Evolutionary conservation across 2,888 invertebrate species (phyloP).

Genomic region (Zaprionus lineosus): DNA sequence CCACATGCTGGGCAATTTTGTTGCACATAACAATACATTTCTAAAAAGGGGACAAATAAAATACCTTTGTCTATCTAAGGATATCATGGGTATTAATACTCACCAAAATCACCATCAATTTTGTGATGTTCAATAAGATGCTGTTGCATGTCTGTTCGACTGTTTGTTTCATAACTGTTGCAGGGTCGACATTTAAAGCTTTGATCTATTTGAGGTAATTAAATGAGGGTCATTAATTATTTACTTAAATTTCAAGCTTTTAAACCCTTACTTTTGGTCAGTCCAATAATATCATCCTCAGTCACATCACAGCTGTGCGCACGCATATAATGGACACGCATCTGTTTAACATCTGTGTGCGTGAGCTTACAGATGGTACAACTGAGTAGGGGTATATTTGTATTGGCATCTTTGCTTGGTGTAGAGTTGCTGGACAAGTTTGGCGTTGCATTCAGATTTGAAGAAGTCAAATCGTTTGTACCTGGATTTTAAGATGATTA

Average conservation of each 20-base stretch:
- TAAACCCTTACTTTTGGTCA: constrained; percentile 50
- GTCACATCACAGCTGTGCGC: constrained; percentile 58
- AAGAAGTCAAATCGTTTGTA: constrained; percentile 25
- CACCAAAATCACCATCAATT: constrained; percentile 66
- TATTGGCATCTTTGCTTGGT: constrained; percentile 21
- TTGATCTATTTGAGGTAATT: constrained; percentile 50
- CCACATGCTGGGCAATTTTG: constrained; percentile 68
- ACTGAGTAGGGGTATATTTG: constrained; percentile 52
- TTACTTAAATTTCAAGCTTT: no score
- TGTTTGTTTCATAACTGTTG: constrained; percentile 60
- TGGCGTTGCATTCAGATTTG: background rate
- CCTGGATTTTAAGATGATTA: constrained; percentile 6
- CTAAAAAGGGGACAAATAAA: constrained; percentile 20
- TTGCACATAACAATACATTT: constrained; percentile 65
- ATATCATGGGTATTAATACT: no score
- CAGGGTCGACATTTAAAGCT: constrained; percentile 68
- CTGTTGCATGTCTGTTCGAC: constrained; percentile 59
- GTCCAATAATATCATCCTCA: constrained; percentile 64
- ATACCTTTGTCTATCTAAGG: background rate
- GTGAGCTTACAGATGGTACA: constrained; percentile 58
- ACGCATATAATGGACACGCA: constrained; percentile 53
- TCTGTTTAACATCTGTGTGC: constrained; percentile 58
- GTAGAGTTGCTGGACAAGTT: constrained; percentile 15
- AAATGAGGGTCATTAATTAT: no score
- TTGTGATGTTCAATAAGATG: constrained; percentile 67